These are phyloP conservation scores for Piscicola geometra DNA, from an alignment of 2,888 invertebrate species.

Conservation along the genomic window DNA sequence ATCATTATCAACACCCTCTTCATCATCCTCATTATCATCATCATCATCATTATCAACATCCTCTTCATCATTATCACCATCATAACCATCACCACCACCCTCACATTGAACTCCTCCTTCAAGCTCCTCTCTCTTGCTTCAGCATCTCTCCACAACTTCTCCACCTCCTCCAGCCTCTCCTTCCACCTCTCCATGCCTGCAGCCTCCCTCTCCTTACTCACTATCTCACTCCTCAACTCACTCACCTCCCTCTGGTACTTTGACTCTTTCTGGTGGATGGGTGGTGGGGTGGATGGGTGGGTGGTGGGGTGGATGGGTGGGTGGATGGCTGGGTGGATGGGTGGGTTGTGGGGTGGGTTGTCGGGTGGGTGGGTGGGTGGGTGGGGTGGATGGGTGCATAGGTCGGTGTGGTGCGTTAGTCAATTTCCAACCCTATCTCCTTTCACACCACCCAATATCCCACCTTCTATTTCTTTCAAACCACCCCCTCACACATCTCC, in stretches of 20 bases:
- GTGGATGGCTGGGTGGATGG: neutral
- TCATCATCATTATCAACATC: neutral
- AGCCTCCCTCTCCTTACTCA: conserved; percentile 9
- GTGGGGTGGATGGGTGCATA: neutral
- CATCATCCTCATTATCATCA: neutral
- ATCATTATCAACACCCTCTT: neutral
- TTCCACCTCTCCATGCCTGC: neutral
- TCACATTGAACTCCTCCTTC: conserved; percentile 13
- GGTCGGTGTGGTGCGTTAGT: neutral
- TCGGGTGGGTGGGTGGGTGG: neutral
- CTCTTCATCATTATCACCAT: no score
- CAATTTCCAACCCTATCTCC: no score
- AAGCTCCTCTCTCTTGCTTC: conserved; percentile 32
- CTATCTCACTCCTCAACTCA: conserved; percentile 33
- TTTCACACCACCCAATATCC: no score
- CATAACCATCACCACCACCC: neutral
- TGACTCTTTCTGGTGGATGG: conserved; percentile 37
- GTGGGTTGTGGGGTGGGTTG: neutral
- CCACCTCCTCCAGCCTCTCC: neutral
- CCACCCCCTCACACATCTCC: no score
- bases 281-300: neutral
- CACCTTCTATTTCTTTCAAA: no score
- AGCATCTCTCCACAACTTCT: conserved; percentile 16
- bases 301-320: neutral
- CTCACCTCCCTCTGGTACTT: conserved; percentile 36